Evolutionary conservation across 1,140 invertebrate genomes (phyloP), one percentile per base, ranked within the genome.

Genomic region (Brachionus koreanus): DNA sequence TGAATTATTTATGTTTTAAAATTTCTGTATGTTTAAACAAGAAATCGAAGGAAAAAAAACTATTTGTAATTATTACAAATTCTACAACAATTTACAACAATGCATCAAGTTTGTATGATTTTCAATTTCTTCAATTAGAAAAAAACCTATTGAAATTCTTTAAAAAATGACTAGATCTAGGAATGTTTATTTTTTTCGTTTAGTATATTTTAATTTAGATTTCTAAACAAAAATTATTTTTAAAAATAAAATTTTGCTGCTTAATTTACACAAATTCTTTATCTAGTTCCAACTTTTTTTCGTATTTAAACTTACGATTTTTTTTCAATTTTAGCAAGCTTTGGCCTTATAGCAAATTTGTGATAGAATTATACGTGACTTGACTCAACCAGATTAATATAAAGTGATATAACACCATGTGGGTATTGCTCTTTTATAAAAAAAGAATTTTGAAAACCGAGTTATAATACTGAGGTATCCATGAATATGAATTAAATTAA

Each of bases 181-280:
- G 65, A 69, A 69, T 69, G 65, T 69, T 69, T 69, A 69, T 69
- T 69, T 69, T 39, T 39, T 69, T 69, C 16, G 33, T 37, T 16
- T 37, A 69, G 33, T 39, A 39, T 69, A 39, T 69, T 69, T 69
- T 69, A 37, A 37, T 69, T 69, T 69, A 39, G 37, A 69, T 69
- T 69, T 69, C 35, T 69, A 69, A 69, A 69, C 65, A 69, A 69
- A 69, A 69, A 69, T 69, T 42, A 39, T 16, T 69, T n/a, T 69
- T 39, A 69, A n/a, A 69, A 39, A 37, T 39, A 37, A n/a, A 69
- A 69, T 69, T 69, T 69, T 69, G 29, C 35, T 69, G 29, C 35
- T 69, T 69, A 39, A 69, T 19, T 39, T 37, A 69, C 13, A 69
- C 65, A 69, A 69, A 69, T 69, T 69, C 65, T 33, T 69, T 69